phyloP scores from a whole-genome alignment of 2,797 vertebrate genomes.

The Neostethus bicornis region DNA sequence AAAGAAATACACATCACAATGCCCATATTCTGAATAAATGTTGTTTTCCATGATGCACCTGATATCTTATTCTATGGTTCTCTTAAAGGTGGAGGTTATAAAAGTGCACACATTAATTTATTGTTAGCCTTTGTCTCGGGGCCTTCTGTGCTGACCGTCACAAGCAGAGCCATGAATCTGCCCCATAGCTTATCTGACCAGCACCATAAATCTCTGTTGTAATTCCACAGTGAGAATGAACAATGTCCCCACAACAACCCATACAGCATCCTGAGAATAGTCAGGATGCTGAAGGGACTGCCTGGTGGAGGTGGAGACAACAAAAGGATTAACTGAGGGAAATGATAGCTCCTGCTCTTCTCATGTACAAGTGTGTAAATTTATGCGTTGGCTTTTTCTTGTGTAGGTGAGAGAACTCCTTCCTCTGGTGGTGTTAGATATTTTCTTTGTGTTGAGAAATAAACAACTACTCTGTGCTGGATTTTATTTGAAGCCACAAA shows the following conservation, averaged over 20 bases:
- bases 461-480: conserved; percentile 6
- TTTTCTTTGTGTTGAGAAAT: conserved; percentile 5
- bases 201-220: conserved; percentile 57
- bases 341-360: conserved; percentile 6
- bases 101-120: conserved; percentile 4
- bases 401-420: background rate
- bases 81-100: background rate
- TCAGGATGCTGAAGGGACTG: conserved; percentile 8
- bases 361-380: background rate
- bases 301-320: conserved; percentile 34
- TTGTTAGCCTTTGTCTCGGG: conserved; percentile 34
- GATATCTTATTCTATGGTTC: conserved; percentile 16
- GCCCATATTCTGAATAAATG: conserved; percentile 9
- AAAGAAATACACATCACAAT: conserved; percentile 14
- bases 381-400: background rate
- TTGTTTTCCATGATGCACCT: conserved; percentile 1
- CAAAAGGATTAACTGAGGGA: conserved; percentile 14
- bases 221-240: conserved; percentile 53
- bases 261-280: conserved; percentile 16
- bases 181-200: conserved; percentile 57
- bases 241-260: conserved; percentile 26
- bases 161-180: conserved; percentile 49
- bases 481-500: conserved; percentile 8
- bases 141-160: conserved; percentile 31
- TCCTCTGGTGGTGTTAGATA: conserved; percentile 5